These are phyloP conservation scores for Lochmaea capreae DNA, from an alignment of 2,888 invertebrate genomes.

Conservation along the genomic window DNA sequence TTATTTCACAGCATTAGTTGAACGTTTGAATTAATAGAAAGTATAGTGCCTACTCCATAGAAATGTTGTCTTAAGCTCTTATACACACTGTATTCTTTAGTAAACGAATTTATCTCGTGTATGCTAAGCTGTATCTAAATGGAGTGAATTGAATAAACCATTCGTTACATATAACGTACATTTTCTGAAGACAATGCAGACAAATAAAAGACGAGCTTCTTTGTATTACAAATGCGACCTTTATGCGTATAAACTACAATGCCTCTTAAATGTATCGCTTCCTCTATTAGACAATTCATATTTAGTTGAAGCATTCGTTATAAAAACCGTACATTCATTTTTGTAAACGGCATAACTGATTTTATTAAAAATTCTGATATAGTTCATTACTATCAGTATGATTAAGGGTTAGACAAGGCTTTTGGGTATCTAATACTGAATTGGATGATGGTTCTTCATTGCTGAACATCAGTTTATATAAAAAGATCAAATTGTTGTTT, in stretches of 20 bases:
- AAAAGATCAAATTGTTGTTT: too few relatives aligned
- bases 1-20: too few relatives aligned
- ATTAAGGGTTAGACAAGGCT: too few relatives aligned
- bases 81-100: not conserved
- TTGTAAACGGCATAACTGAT: not conserved
- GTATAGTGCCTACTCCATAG: too few relatives aligned
- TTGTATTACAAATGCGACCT: slow-evolving; percentile 9
- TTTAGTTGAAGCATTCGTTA: not conserved
- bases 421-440: too few relatives aligned
- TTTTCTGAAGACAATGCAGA: slow-evolving; percentile 9
- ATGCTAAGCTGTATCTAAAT: not conserved
- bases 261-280: slow-evolving; percentile 1
- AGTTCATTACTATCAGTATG: not conserved
- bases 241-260: slow-evolving; percentile 9
- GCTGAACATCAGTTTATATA: too few relatives aligned
- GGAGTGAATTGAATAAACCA: slow-evolving; percentile 1
- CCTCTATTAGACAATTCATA: slow-evolving; percentile 12
- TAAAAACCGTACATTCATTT: not conserved
- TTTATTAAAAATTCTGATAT: not conserved
- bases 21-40: too few relatives aligned
- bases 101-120: not conserved
- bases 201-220: slow-evolving; percentile 5
- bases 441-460: too few relatives aligned
- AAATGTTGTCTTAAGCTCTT: not conserved
- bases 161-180: not conserved